Percentiles rank a stretch among this genome's conserved stretches.
Evolutionary conservation across 2,888 invertebrate species (phyloP).

Genomic region (Mimachlamys varia): DNA sequence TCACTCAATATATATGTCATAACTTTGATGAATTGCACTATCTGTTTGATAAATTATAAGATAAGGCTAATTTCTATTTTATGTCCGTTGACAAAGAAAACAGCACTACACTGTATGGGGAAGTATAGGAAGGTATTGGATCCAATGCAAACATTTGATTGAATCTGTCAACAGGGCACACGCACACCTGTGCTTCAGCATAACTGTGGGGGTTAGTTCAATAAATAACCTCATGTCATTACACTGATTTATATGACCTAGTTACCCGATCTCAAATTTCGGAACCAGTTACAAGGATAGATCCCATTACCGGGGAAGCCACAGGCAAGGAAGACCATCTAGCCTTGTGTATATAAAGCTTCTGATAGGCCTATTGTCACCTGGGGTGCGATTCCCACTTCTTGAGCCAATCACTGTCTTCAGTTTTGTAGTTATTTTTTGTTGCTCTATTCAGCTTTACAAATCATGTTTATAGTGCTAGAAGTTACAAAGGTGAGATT

Average conservation of each 20-base stretch:
- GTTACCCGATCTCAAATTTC: constrained; percentile 10
- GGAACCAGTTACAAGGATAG: neutral
- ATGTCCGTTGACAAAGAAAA: neutral
- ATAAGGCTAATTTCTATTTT: neutral
- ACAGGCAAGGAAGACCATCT: neutral
- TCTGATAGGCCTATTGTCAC: constrained; percentile 15
- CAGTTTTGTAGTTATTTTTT: constrained; percentile 8
- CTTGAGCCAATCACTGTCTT: constrained; percentile 16
- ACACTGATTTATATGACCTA: neutral
- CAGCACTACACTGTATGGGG: neutral
- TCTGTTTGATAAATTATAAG: neutral
- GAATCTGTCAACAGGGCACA: neutral
- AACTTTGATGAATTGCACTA: neutral
- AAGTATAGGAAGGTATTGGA: neutral
- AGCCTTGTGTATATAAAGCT: neutral
- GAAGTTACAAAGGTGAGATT: constrained; percentile 1
- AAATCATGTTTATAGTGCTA: neutral
- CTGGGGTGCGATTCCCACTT: neutral
- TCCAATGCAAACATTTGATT: neutral
- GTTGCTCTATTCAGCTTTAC: neutral
- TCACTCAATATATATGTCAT: neutral
- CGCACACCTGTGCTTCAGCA: constrained; percentile 9
- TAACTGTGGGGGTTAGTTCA: constrained; percentile 32
- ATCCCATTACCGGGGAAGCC: neutral
- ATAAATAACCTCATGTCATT: constrained; percentile 11